These are phyloP conservation scores for Sarcophaga subvicina DNA, from an alignment of 2,888 invertebrate genomes.

Conservation along the genomic window DNA sequence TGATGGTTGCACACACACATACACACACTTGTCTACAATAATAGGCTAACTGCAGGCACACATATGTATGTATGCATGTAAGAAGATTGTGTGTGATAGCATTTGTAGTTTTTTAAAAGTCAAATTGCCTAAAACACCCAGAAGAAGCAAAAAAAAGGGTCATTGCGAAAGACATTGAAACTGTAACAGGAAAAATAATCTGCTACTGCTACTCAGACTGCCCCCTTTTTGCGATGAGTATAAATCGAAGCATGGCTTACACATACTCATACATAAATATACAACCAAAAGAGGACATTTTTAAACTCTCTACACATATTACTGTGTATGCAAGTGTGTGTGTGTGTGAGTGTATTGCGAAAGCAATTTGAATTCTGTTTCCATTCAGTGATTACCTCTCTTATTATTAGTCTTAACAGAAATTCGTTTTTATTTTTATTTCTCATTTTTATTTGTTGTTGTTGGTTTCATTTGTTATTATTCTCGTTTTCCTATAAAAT, in stretches of 20 bases:
- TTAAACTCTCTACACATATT: slow-evolving; percentile 60
- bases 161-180: slow-evolving; percentile 29
- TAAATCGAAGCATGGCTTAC: slow-evolving; percentile 44
- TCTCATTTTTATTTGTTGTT: not conserved
- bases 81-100: not conserved
- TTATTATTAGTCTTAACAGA: slow-evolving; percentile 11
- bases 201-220: not conserved
- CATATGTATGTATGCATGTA: not conserved
- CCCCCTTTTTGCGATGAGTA: not conserved
- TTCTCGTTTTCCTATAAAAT: not conserved
- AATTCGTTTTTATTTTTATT: not conserved
- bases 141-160: slow-evolving; percentile 26
- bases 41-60: not conserved
- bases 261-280: not conserved
- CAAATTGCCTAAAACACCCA: slow-evolving; percentile 69
- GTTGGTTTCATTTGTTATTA: not conserved
- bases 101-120: slow-evolving; percentile 66
- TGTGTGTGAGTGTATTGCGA: slow-evolving; percentile 3
- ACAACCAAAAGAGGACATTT: slow-evolving; percentile 53
- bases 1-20: slow-evolving; percentile 5
- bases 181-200: not conserved
- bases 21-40: not conserved
- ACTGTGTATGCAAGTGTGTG: slow-evolving; percentile 4
- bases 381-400: slow-evolving; percentile 68
- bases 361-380: slow-evolving; percentile 67